Base-by-base conservation (phyloP, 2,888 invertebrate species). In the Cryptophagus acutangulus region DNA sequence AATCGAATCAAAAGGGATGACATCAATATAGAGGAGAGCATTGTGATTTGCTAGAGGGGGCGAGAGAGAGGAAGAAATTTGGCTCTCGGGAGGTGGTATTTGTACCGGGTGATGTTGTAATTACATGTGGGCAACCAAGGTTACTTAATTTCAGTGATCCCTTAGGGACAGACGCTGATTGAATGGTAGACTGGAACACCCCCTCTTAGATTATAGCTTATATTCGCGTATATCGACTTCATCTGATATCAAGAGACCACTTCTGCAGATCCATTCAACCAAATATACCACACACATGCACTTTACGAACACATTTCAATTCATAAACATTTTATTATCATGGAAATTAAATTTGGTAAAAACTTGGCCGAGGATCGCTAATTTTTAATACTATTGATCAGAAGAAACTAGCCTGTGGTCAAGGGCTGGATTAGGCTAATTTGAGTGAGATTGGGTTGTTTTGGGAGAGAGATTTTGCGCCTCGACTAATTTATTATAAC, bases 91-190 rank as follows among this genome's bases (percentile, higher is more conserved):
- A 56, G 55, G 55, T 56, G 55, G 57, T 51, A 55, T 57, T 57
- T 57, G 54, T 57, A 52, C 55, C 53, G 57, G 57, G 54, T 55
- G 57, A 56, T 51, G 55, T 57, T 50, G 58, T 63, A 62, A 63
- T 63, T 62, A 62, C 58, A 58, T 58, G 58, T 58, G 59, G 61
- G 59, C 60, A 58, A 61, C 58, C 59, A 59, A 63, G 63, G 63
- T 65, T 63, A 63, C 61, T 62, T 63, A 63, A 65, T 65, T 63
- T 61, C 59, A 56, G 52, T 55, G 48, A 55, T 58, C 62, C 63
- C 63, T 57, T 41, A 48, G 63, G 65, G 63, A 62, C 55, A 52
- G 54, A 46, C 57, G 58, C 60, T 65, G 63, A 65, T 65, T 65
- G 63, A 65, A 65, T 62, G 63, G 63, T 41, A 40, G 47, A 36